These are phyloP conservation scores for Aplocera efformata DNA, from an alignment of 2,888 invertebrate genomes.

Conservation along the genomic window DNA sequence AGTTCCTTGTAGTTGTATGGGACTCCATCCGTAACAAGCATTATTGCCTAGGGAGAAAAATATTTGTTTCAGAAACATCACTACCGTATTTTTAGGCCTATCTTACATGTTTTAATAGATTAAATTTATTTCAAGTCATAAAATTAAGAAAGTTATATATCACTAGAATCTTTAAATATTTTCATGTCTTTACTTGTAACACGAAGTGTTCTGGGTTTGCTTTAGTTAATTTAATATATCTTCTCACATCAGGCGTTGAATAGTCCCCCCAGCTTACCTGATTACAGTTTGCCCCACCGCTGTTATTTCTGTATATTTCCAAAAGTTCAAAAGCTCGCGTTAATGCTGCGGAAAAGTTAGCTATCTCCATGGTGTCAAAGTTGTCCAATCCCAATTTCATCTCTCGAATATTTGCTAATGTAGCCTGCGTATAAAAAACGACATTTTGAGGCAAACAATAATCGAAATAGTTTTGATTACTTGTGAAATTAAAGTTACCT, in stretches of 20 bases:
- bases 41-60: conserved; percentile 88
- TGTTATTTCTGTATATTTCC: conserved; percentile 81
- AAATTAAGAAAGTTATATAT: too few species aligned
- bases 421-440: conserved; percentile 84
- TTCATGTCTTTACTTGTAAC: too few species aligned
- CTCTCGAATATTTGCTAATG: conserved; percentile 90
- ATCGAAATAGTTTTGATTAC: background rate
- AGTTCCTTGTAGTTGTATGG: conserved; percentile 96
- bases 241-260: too few species aligned
- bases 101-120: too few species aligned
- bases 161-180: too few species aligned
- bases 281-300: conserved; percentile 83
- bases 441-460: too few species aligned
- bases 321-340: conserved; percentile 94
- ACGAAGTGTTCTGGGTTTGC: too few species aligned
- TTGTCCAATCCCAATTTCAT: conserved; percentile 89
- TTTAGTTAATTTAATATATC: too few species aligned
- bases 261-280: conserved; percentile 65
- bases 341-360: conserved; percentile 95
- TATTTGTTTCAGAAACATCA: background rate
- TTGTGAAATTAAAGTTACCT: too few species aligned
- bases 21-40: conserved; percentile 99
- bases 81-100: background rate
- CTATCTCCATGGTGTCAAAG: conserved; percentile 92
- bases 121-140: too few species aligned